These are phyloP conservation scores for Trissolcus basalis DNA, from an alignment of 1,140 invertebrate species.

Conservation along the genomic window DNA sequence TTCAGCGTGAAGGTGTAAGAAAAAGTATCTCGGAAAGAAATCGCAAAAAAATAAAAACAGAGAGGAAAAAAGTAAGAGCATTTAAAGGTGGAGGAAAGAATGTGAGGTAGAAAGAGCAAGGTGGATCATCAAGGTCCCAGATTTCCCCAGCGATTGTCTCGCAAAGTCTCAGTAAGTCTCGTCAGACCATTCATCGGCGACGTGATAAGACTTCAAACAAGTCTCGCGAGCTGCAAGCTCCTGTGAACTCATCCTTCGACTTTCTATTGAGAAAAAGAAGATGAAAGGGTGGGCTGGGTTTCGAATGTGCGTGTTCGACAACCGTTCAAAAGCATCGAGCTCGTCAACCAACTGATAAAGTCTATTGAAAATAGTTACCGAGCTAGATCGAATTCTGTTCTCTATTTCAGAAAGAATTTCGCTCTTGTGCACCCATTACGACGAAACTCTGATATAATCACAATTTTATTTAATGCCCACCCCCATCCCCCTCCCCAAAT, in stretches of 20 bases:
- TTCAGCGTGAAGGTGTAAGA: slow-evolving; percentile 27
- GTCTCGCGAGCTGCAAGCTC: slow-evolving; percentile 62
- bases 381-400: slow-evolving; percentile 65
- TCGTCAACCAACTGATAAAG: slow-evolving; percentile 69
- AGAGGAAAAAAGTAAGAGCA: slow-evolving; percentile 41
- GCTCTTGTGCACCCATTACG: slow-evolving; percentile 34
- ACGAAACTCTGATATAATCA: slow-evolving; percentile 40
- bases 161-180: slow-evolving; percentile 71
- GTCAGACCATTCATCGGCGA: slow-evolving; percentile 75
- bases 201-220: slow-evolving; percentile 72
- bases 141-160: slow-evolving; percentile 76
- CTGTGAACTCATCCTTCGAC: slow-evolving; percentile 58
- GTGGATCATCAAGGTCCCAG: slow-evolving; percentile 67
- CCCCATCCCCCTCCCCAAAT: not conserved
- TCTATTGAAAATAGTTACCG: slow-evolving; percentile 68
- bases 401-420: slow-evolving; percentile 57
- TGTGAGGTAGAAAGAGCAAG: slow-evolving; percentile 55
- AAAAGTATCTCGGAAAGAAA: slow-evolving; percentile 42
- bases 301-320: slow-evolving; percentile 63
- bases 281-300: slow-evolving; percentile 49
- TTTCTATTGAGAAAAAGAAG: slow-evolving; percentile 58
- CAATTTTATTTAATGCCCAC: slow-evolving; percentile 40
- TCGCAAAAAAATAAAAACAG: slow-evolving; percentile 58
- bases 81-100: slow-evolving; percentile 58
- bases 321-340: slow-evolving; percentile 63